These are phyloP conservation scores for Macrosoma leucophasiata DNA, from an alignment of 2,888 invertebrate genomes.

Conservation along the genomic window DNA sequence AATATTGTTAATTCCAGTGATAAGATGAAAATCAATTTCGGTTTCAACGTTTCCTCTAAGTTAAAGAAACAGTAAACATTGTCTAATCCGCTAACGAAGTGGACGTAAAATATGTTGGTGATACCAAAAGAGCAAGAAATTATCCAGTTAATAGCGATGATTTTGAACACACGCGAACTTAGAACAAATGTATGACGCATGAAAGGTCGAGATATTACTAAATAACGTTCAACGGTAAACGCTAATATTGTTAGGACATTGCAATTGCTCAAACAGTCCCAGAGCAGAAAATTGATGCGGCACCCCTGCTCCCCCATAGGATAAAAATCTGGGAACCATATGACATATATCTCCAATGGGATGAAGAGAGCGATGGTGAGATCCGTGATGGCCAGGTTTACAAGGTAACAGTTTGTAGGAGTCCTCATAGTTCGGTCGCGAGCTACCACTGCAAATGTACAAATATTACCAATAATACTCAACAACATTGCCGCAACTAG, in stretches of 20 bases:
- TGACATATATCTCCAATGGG: slow-evolving; percentile 85
- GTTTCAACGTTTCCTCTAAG: slow-evolving; percentile 9
- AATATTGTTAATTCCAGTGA: slow-evolving; percentile 83
- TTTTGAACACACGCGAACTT: slow-evolving; percentile 85
- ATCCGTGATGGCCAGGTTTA: slow-evolving; percentile 86
- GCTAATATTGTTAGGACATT: slow-evolving; percentile 90
- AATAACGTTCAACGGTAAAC: slow-evolving; percentile 90
- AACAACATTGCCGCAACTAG: slow-evolving; percentile 79
- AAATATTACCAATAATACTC: slow-evolving; percentile 83
- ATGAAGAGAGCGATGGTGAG: slow-evolving; percentile 81
- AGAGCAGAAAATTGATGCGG: slow-evolving; percentile 81
- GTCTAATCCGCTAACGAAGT: slow-evolving; percentile 49
- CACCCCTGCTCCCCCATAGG: slow-evolving; percentile 87
- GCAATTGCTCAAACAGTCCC: slow-evolving; percentile 88
- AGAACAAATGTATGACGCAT: slow-evolving; percentile 85
- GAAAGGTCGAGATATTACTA: slow-evolving; percentile 90
- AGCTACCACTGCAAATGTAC: slow-evolving; percentile 85
- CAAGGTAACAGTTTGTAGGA: slow-evolving; percentile 87
- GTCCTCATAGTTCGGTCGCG: slow-evolving; percentile 86
- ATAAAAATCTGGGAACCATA: slow-evolving; percentile 85
- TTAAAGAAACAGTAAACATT: slow-evolving; percentile 53
- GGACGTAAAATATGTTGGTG: slow-evolving; percentile 74
- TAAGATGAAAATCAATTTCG: slow-evolving; percentile 51
- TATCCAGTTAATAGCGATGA: slow-evolving; percentile 82
- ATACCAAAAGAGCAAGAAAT: slow-evolving; percentile 82